These are phyloP conservation scores for Oreochromis mossambicus DNA, from an alignment of 2,797 vertebrate species.

Conservation along the genomic window DNA sequence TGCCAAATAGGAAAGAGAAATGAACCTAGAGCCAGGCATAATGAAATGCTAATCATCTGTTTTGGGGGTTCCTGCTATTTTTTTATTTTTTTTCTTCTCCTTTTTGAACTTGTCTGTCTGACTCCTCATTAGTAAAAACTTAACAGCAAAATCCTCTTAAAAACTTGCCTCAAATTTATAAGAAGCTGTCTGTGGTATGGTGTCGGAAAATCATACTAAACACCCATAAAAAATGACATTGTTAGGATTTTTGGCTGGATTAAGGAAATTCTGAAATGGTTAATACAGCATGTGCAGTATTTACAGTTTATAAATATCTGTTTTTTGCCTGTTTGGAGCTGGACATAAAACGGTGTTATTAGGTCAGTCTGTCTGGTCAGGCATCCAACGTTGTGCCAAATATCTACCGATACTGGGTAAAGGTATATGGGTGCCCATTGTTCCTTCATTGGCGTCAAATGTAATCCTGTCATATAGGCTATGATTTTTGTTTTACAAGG, in stretches of 20 bases:
- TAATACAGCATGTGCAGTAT: not conserved
- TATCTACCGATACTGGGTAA: not conserved
- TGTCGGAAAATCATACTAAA: slow-evolving; percentile 14
- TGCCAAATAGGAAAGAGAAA: slow-evolving; percentile 22
- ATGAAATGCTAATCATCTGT: slow-evolving; percentile 55
- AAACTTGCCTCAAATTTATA: slow-evolving; percentile 21
- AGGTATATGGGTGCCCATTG: not conserved
- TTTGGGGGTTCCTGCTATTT: slow-evolving; percentile 32
- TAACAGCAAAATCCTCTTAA: slow-evolving; percentile 30
- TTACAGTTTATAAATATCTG: not conserved
- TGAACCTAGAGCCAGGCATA: slow-evolving; percentile 15
- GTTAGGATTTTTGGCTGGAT: not conserved
- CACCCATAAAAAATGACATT: not conserved
- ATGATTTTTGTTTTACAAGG: not conserved
- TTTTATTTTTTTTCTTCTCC: not conserved
- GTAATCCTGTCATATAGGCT: not conserved
- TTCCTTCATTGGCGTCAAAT: slow-evolving; percentile 5
- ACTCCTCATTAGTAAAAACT: slow-evolving; percentile 42
- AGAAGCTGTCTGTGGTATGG: not conserved
- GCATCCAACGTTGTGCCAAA: not conserved
- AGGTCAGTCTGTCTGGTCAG: not conserved
- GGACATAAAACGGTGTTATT: not conserved
- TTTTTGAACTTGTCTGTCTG: slow-evolving; percentile 31
- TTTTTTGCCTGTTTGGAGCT: not conserved
- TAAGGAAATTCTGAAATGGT: not conserved